phyloP scores from a whole-genome alignment of 2,888 invertebrate genomes.

The Muscina levida region DNA sequence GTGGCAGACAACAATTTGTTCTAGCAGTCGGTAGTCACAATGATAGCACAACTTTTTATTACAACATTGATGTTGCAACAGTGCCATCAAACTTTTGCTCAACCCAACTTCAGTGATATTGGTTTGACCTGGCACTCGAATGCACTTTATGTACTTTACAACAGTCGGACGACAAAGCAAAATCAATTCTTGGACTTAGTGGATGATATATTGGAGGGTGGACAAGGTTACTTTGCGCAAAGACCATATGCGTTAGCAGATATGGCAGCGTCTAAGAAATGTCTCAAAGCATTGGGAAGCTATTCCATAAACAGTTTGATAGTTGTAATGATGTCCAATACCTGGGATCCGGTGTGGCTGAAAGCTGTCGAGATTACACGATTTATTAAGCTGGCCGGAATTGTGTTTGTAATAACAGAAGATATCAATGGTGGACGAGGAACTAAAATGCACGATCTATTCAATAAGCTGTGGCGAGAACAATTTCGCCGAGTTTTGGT shows the following conservation, averaged over 20 bases:
- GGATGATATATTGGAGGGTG: background rate
- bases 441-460: background rate
- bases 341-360: conserved; percentile 19
- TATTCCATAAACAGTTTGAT: conserved; percentile 21
- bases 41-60: background rate
- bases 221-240: background rate
- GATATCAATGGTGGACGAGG: background rate
- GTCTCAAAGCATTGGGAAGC: background rate
- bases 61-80: background rate
- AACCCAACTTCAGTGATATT: background rate
- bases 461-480: conserved; percentile 18
- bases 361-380: conserved; percentile 2
- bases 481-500: conserved; percentile 34
- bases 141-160: background rate
- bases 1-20: no score
- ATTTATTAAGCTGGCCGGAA: conserved; percentile 4
- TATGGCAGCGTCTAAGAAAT: background rate
- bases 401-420: background rate
- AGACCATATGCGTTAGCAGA: background rate
- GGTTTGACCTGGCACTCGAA: background rate
- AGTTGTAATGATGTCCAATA: conserved; percentile 15
- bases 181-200: background rate
- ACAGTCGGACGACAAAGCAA: background rate
- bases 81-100: background rate
- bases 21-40: background rate